These are phyloP conservation scores for Semotilus atromaculatus DNA, from an alignment of 2,797 vertebrate species.

Conservation along the genomic window DNA sequence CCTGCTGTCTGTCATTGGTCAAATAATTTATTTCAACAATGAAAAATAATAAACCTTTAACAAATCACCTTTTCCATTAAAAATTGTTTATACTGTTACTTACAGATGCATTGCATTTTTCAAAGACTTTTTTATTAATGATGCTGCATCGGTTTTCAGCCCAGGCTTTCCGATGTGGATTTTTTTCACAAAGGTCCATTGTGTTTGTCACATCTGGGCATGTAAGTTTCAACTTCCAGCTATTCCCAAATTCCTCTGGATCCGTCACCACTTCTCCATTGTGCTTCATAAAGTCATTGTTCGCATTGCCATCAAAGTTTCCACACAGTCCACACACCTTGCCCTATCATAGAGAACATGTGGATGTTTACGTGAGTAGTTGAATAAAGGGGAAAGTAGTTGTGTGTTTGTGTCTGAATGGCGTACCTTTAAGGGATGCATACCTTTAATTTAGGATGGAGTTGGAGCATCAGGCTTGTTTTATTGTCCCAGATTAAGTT, in stretches of 20 bases:
- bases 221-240: conserved; percentile 80
- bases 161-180: conserved; percentile 79
- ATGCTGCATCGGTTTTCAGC: conserved; percentile 84
- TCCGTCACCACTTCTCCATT: conserved; percentile 79
- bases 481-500: conserved; percentile 89
- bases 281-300: conserved; percentile 85
- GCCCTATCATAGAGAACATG: conserved; percentile 70
- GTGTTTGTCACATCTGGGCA: conserved; percentile 69
- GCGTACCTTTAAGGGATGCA: not conserved
- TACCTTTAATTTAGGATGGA: conserved; percentile 83
- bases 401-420: not conserved
- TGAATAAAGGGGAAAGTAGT: not conserved
- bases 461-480: conserved; percentile 85
- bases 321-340: conserved; percentile 89
- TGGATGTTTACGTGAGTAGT: not conserved
- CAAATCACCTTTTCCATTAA: not conserved
- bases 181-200: conserved; percentile 68
- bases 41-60: too few species aligned
- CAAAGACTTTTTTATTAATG: conserved; percentile 80
- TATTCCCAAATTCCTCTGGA: conserved; percentile 82
- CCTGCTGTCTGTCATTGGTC: not conserved
- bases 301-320: conserved; percentile 82
- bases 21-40: not conserved
- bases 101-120: conserved; percentile 81
- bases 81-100: not conserved